Percentiles rank a stretch among this genome's conserved stretches.
phyloP scores from a whole-genome alignment of 2,888 invertebrate genomes.

The Tetragnatha montana region DNA sequence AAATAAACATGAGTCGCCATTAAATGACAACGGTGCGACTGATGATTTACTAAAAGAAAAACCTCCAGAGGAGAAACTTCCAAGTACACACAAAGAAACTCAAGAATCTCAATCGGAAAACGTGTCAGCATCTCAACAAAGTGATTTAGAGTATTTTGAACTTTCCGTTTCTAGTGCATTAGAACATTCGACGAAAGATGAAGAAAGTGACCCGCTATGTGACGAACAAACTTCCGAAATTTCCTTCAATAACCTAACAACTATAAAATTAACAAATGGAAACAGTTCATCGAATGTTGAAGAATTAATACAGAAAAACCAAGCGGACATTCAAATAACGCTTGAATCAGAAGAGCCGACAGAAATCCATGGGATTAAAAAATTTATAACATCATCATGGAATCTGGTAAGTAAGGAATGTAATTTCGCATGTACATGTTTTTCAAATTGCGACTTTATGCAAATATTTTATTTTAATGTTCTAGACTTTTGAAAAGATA shows the following conservation, averaged over 20 bases:
- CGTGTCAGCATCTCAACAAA: background rate
- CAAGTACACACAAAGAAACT: background rate
- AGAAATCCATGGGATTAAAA: slow-evolving; percentile 40
- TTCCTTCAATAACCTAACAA: background rate
- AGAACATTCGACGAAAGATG: background rate
- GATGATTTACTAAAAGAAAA: background rate
- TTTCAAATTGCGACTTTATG: too few relatives aligned
- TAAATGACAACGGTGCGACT: background rate
- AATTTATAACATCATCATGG: slow-evolving; percentile 55
- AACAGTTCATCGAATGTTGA: too few relatives aligned
- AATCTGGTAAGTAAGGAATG: slow-evolving; percentile 42
- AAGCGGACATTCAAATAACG: background rate
- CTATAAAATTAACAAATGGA: background rate
- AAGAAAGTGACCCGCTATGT: background rate
- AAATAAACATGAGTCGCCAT: background rate
- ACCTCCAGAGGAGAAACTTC: background rate
- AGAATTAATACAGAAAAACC: background rate
- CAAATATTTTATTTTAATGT: too few relatives aligned
- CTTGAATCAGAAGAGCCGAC: slow-evolving; percentile 6
- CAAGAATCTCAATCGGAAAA: background rate
- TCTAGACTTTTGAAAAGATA: too few relatives aligned
- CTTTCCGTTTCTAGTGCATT: background rate
- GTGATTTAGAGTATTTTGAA: background rate
- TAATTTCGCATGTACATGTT: too few relatives aligned
- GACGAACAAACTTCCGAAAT: background rate